These are phyloP conservation scores for Diarsia mendica DNA, from an alignment of 2,888 invertebrate genomes.

Conservation along the genomic window DNA sequence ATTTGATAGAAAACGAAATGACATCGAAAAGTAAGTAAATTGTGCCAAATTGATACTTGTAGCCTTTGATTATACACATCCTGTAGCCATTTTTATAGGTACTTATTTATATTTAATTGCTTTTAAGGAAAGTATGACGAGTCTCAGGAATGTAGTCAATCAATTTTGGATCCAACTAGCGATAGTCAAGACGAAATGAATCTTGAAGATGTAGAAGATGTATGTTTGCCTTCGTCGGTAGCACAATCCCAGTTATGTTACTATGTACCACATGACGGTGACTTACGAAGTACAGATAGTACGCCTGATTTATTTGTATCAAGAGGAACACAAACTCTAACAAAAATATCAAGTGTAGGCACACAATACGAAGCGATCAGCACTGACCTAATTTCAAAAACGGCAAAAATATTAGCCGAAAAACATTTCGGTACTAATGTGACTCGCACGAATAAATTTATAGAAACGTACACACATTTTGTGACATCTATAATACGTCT, in stretches of 20 bases:
- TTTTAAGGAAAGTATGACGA: conserved; percentile 43
- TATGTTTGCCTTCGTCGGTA: conserved; percentile 41
- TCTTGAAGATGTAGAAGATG: conserved; percentile 43
- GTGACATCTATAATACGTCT: conserved; percentile 41
- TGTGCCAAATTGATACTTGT: conserved; percentile 41
- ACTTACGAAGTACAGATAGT: conserved; percentile 42
- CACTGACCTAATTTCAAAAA: conserved; percentile 41
- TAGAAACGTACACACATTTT: conserved; percentile 38
- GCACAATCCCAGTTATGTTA: conserved; percentile 40
- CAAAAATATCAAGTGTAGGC: conserved; percentile 45
- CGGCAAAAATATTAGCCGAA: conserved; percentile 42
- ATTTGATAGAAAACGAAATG: conserved; percentile 42
- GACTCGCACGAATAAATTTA: conserved; percentile 41
- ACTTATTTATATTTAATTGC: conserved; percentile 38
- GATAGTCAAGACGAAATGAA: conserved; percentile 44
- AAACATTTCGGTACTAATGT: conserved; percentile 40
- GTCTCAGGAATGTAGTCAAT: conserved; percentile 38
- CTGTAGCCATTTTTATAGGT: conserved; percentile 39
- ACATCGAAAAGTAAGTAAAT: conserved; percentile 43
- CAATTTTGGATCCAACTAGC: conserved; percentile 38
- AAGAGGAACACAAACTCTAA: conserved; percentile 43
- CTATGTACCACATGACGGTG: conserved; percentile 43
- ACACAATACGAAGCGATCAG: conserved; percentile 44
- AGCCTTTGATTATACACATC: conserved; percentile 43
- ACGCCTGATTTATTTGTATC: conserved; percentile 41